Percentiles rank a stretch among this genome's conserved stretches.
These are phyloP conservation scores for Condylostylus longicornis DNA, from an alignment of 1,140 invertebrate species.

Conservation along the genomic window DNA sequence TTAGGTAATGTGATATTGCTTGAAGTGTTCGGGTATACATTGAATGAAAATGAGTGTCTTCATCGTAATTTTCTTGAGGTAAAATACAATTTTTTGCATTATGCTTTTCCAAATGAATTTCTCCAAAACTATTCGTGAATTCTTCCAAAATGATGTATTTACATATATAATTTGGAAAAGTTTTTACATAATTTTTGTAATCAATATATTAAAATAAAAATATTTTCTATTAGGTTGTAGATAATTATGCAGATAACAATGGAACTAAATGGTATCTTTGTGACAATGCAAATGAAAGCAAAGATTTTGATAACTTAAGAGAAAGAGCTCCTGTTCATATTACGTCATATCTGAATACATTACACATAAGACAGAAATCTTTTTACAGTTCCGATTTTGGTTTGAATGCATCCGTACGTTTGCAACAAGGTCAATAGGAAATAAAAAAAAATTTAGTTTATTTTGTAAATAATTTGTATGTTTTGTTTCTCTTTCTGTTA, in stretches of 20 bases:
- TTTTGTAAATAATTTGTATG: neutral
- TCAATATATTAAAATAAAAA: neutral
- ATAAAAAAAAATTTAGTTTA: neutral
- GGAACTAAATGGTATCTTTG: slow-evolving; percentile 49
- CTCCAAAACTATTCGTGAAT: neutral
- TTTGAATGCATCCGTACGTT: slow-evolving; percentile 37
- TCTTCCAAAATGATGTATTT: too few species aligned
- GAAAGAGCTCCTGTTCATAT: slow-evolving; percentile 36
- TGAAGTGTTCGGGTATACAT: slow-evolving; percentile 33
- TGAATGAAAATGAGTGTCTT: slow-evolving; percentile 21
- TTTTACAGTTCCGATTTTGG: slow-evolving; percentile 28
- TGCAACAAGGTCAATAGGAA: slow-evolving; percentile 19
- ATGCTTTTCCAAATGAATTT: neutral
- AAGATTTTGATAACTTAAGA: too few species aligned
- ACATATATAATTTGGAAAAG: too few species aligned
- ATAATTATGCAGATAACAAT: slow-evolving; percentile 49
- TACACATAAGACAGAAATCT: slow-evolving; percentile 38
- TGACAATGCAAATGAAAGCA: slow-evolving; percentile 11
- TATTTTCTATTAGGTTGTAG: slow-evolving; percentile 32
- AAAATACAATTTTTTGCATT: slow-evolving; percentile 1
- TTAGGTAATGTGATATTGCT: slow-evolving; percentile 40
- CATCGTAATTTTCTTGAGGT: slow-evolving; percentile 12
- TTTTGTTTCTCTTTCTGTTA: slow-evolving; percentile 16
- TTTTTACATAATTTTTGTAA: too few species aligned
- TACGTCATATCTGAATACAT: slow-evolving; percentile 44